A percentile compares a stretch with the other conserved stretches of the same genome.
Conservation (phyloP, 2,797 vertebrate species). For the Hippocampus kuda region DNA sequence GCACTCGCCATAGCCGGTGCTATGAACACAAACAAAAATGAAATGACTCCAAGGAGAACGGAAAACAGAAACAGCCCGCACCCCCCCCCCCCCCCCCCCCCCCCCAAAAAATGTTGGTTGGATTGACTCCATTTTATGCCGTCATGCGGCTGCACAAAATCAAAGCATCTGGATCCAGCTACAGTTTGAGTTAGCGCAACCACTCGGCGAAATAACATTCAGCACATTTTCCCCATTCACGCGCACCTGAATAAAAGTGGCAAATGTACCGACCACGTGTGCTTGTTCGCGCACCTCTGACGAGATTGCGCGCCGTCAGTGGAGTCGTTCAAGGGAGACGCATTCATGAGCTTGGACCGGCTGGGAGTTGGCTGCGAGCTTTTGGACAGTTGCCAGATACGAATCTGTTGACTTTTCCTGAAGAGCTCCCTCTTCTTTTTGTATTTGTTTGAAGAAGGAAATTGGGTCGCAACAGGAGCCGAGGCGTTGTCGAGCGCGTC, state of each 20-base stretch:
- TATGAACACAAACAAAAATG: conserved; percentile 73
- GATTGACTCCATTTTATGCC: too few relatives aligned
- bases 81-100: conserved; percentile 6
- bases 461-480: conserved; percentile 6
- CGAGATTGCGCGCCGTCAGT: conserved; percentile 10
- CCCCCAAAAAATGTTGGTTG: too few relatives aligned
- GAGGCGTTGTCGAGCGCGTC: conserved; percentile 3
- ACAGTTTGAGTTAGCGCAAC: too few relatives aligned
- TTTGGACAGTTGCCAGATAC: conserved; percentile 10
- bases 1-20: conserved; percentile 97
- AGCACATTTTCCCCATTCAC: too few relatives aligned
- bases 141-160: too few relatives aligned
- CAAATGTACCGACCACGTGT: neutral
- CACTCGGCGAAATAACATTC: too few relatives aligned
- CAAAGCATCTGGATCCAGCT: too few relatives aligned
- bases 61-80: conserved; percentile 60
- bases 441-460: conserved; percentile 9
- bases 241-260: conserved; percentile 21
- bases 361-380: neutral
- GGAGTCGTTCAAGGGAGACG: neutral
- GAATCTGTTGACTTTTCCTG: conserved; percentile 3
- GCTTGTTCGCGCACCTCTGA: neutral
- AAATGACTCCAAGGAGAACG: conserved; percentile 62
- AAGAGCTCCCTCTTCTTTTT: conserved; percentile 6
- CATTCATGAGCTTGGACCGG: neutral